Evolutionary conservation across 2,113 vertebrate species (phyloP), one percentile per base, ranked within the genome.

Genomic region (Promerops cafer): DNA sequence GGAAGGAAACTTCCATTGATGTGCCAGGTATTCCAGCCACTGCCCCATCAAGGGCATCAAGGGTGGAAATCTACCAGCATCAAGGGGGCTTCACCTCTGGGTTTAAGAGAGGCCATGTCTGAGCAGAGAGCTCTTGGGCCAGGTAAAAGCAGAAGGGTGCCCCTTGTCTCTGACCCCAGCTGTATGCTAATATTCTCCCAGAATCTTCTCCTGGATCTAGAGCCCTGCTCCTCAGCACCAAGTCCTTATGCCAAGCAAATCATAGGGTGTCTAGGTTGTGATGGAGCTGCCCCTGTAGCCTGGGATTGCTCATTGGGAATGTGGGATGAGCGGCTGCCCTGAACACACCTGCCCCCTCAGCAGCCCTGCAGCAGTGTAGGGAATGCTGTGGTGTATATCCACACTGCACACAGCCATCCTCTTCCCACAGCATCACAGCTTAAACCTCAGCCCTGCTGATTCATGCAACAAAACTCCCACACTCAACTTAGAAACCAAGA

Each of bases 381-480:
- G 68, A 63, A 80, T 37, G 40, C 18, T 28, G 2, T 4, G 33
- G 31, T 26, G 16, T 21, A 49, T n/a, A 74, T 27, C 70, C 28
- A 35, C 69, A 27, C 47, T 40, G 44, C 61, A 49, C 14, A 3
- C 22, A 92, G 47, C 53, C 76, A 63, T 31, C 6, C 37, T 71
- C 80, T 60, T 74, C 77, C 87, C 75, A 82, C 19, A 3, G 74
- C 70, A 82, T 64, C 30, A 1, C 88, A 92, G 66, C 79, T 90
- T 82, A 74, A 93, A 63, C 60, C 56, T 77, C 68, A 86, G 31
- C n/a, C 72, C 54, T 40, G 54, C 70, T 63, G 70, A 85, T 71
- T 94, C 84, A 89, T 31, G 23, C 40, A 75, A 54, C 72, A 85
- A 65, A 93, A 20, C 63, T 64, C 71, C 78, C 82, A 77, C 78